Percentiles rank a stretch among this genome's conserved stretches.
These are phyloP conservation scores for Drosophila triauraria DNA, from an alignment of 1,140 invertebrate species.

Conservation along the genomic window DNA sequence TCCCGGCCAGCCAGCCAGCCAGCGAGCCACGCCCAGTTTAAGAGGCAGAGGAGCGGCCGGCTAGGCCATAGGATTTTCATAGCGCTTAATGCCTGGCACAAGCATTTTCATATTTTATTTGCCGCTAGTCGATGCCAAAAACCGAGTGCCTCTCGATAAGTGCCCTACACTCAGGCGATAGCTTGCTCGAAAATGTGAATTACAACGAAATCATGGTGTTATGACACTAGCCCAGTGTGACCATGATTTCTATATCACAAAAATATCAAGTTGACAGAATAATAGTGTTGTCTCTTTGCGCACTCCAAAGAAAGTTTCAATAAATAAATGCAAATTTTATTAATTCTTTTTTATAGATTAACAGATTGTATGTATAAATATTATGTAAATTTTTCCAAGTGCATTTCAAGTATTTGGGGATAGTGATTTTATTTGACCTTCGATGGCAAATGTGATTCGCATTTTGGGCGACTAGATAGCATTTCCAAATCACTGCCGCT, in stretches of 20 bases:
- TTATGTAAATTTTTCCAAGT: background rate
- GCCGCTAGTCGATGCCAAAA: conserved; percentile 53
- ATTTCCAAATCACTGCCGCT: conserved; percentile 35
- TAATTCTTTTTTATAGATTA: background rate
- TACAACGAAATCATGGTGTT: background rate
- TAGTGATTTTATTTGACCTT: conserved; percentile 23
- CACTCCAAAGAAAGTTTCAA: too few species aligned
- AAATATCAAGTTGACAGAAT: background rate
- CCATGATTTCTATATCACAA: background rate
- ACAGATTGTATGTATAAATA: background rate
- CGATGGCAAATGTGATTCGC: conserved; percentile 28
- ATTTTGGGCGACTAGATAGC: conserved; percentile 14
- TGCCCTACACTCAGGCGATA: conserved; percentile 10
- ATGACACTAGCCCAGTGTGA: background rate
- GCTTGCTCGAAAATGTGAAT: background rate
- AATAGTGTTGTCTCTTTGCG: too few species aligned
- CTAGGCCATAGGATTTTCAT: conserved; percentile 38
- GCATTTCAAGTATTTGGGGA: conserved; percentile 1
- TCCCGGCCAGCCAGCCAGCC: conserved; percentile 18
- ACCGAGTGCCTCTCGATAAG: conserved; percentile 49
- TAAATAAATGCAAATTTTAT: background rate
- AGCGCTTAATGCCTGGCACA: conserved; percentile 44
- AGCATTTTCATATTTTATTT: conserved; percentile 78
- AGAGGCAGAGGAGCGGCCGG: conserved; percentile 24
- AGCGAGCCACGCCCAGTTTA: conserved; percentile 27